Base-by-base conservation (phyloP, 2,888 invertebrate species). In the Caenorhabditis macrosperma region DNA sequence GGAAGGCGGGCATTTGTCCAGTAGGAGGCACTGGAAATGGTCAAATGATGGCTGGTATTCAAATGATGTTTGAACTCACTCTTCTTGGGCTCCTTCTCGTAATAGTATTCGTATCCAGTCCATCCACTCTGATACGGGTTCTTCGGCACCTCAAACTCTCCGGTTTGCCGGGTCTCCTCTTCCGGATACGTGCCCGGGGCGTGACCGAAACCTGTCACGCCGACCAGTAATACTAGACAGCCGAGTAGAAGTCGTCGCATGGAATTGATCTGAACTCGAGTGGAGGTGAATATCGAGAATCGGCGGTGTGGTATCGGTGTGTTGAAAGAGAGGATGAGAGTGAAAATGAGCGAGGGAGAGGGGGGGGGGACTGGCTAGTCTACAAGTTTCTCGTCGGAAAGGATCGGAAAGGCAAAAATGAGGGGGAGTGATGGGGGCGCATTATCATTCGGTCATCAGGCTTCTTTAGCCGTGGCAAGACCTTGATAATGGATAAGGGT, bases 71-170 rank as follows among this genome's bases (percentile, higher is more conserved):
- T n/a, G n/a, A n/a, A 24, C 46, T 12, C 30, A 57, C 60, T 44
- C 5, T 30, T 66, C 50, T 63, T 64, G 10, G 75, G 52, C 54
- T 71, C 63, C 55, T 78, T 74, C 33, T 78, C 78, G 68, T 78
- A 78, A 28, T 78, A 78, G 44, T 63, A 78, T 17, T 78, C 74
- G n/a, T 78, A 78, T 0, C 78, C 78, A 55, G 52, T 78, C 78
- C 78, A 78, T 24, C 57, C 72, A 24, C 35, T 72, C 30, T 78
- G 67, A 50, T 78, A 78, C 6, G 78, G 72, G 52, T 74, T 78
- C 38, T 57, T 72, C 3, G 74, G 57, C 38, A 78, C 63, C 41
- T 54, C 61, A 20, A 72, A 22, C 2, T 67, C 78, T 28, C 48
- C 57, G 5, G 38, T 54, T 0, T 60, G 26, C 2, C 22, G 48